phyloP scores from a whole-genome alignment of 2,113 vertebrate species.

The Neogale vison region DNA sequence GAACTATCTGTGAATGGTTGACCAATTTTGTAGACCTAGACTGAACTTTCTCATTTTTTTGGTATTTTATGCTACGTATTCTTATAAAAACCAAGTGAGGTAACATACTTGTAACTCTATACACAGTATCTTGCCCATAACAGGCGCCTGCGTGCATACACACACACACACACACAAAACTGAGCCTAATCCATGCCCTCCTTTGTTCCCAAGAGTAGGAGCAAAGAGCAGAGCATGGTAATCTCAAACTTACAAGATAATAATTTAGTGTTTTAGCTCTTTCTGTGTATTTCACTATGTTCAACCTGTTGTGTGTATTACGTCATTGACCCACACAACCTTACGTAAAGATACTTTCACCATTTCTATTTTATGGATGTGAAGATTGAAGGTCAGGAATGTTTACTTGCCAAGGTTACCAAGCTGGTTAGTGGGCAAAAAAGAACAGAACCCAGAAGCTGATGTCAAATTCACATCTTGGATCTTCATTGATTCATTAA shows the following conservation, averaged over 20 bases:
- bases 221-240: background rate
- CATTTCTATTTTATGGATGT: background rate
- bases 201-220: background rate
- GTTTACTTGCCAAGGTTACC: background rate
- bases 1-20: background rate
- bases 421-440: background rate
- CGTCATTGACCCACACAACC: background rate
- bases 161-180: background rate
- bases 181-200: fast-evolving
- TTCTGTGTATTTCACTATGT: background rate
- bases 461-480: background rate
- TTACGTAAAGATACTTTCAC: background rate
- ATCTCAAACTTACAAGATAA: background rate
- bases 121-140: background rate
- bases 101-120: background rate
- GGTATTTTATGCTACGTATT: background rate
- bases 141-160: background rate
- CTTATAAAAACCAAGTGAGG: background rate
- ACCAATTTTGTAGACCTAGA: background rate
- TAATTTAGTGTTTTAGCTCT: background rate
- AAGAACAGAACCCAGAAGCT: background rate
- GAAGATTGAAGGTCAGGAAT: background rate
- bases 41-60: background rate
- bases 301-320: background rate
- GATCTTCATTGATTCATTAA: background rate